Conservation (phyloP, 2,888 invertebrate genomes). For the Aleiodes leptofemur region DNA sequence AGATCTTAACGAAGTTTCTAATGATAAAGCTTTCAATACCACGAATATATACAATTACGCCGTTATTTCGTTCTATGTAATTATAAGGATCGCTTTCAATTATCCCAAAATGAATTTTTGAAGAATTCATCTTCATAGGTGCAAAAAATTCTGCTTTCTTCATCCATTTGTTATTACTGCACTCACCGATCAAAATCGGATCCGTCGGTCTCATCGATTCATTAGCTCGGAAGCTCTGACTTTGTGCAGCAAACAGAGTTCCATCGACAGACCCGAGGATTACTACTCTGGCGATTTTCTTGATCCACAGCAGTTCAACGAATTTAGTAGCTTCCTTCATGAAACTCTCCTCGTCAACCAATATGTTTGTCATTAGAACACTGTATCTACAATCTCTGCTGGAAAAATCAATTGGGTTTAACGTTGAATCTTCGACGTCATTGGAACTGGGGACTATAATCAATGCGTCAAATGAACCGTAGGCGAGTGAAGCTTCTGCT, state of each 20-base stretch:
- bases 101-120: slow-evolving; percentile 54
- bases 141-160: slow-evolving; percentile 7
- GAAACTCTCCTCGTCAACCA: slow-evolving; percentile 53
- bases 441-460: slow-evolving; percentile 52
- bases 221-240: slow-evolving; percentile 48
- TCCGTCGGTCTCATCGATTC: slow-evolving; percentile 49
- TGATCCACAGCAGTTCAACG: slow-evolving; percentile 54
- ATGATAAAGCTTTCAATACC: slow-evolving; percentile 56
- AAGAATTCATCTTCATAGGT: slow-evolving; percentile 51
- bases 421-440: slow-evolving; percentile 44
- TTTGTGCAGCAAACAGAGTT: slow-evolving; percentile 54
- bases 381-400: slow-evolving; percentile 56
- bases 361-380: slow-evolving; percentile 51
- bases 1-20: slow-evolving; percentile 30
- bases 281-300: slow-evolving; percentile 51
- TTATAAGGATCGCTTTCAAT: slow-evolving; percentile 56
- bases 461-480: slow-evolving; percentile 46
- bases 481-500: neutral
- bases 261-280: slow-evolving; percentile 54
- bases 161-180: slow-evolving; percentile 39
- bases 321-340: slow-evolving; percentile 53
- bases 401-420: slow-evolving; percentile 53
- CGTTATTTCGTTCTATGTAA: neutral
- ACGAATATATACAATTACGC: neutral
- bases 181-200: slow-evolving; percentile 55